Conservation (phyloP, 2,888 invertebrate genomes). For the Tineola bisselliella region DNA sequence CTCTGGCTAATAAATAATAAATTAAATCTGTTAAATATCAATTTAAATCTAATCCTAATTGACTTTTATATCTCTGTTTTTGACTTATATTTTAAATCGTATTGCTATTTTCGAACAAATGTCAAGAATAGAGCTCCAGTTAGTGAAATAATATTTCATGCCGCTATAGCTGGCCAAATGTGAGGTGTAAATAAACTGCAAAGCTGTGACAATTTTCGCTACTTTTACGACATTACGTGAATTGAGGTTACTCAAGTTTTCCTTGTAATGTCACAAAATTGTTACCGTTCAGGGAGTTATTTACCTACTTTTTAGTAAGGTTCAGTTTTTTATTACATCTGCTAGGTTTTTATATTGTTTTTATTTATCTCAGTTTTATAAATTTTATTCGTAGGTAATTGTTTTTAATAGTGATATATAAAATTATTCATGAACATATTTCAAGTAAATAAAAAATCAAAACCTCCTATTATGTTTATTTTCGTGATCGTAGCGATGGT, state of each 20-base stretch:
- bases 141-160: constrained; percentile 11
- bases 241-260: constrained; percentile 3
- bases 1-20: too few relatives aligned
- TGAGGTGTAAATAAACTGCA: constrained; percentile 10
- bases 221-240: constrained; percentile 8
- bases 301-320: background rate
- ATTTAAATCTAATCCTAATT: too few relatives aligned
- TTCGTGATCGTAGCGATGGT: too few relatives aligned
- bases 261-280: background rate
- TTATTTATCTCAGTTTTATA: too few relatives aligned
- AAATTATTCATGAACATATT: too few relatives aligned
- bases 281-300: background rate
- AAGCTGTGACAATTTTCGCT: constrained; percentile 7
- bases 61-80: background rate
- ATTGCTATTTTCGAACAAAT: background rate
- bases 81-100: too few relatives aligned
- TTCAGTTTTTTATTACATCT: background rate
- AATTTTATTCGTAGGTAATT: too few relatives aligned
- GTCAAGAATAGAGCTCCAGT: background rate
- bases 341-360: too few relatives aligned
- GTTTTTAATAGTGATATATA: too few relatives aligned
- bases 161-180: background rate
- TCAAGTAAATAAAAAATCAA: too few relatives aligned
- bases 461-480: too few relatives aligned
- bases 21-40: too few relatives aligned